Evolutionary conservation across 2,888 invertebrate species (phyloP), one percentile per base, ranked within the genome.

Genomic region (Clostera curtula): DNA sequence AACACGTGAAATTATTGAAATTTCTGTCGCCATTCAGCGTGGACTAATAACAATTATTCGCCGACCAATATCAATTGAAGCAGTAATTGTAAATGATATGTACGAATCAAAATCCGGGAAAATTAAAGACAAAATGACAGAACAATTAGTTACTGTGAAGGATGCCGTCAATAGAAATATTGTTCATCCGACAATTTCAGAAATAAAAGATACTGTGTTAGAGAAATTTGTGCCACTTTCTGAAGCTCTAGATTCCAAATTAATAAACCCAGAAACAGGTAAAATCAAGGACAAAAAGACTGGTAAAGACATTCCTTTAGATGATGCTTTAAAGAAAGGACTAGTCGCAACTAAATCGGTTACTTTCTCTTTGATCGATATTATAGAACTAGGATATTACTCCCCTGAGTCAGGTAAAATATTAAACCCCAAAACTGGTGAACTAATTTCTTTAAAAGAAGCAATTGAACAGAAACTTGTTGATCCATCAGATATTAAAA

Each of bases 141-240:
- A 89, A 49, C 89, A 92, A 64, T 74, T 88, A 41, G 83, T 95
- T 1, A 86, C 89, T 43, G 85, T 96, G 10, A 86, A 89, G 25
- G 93, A 93, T 55, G 92, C 93, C 2, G 89, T 95, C 24, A 87
- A 90, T 42, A 87, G 92, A 51, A 91, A 92, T 46, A 88, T 95
- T 37, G 87, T 96, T 13, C 93, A 95, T 69, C 90, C 93, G 1
- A 90, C 90, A 36, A 91, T 93, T 43, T 92, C 93, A 3, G 88
- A 92, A 67, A 90, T 95, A 40, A 91, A 91, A 61, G 93, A 95
- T 60, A 90, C 91, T 0, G 86, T 88, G 48, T 87, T 88, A 23
- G 89, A 92, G 27, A 87, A 88, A 41, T 90, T 90, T 41, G 68
- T 96, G 1, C 87, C 92, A 3, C 79, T 96, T 24, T 87, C 89